Percentiles rank a stretch among this genome's conserved stretches.
Conservation (phyloP, 2,797 vertebrate genomes). For the Pseudochirops cupreus region DNA sequence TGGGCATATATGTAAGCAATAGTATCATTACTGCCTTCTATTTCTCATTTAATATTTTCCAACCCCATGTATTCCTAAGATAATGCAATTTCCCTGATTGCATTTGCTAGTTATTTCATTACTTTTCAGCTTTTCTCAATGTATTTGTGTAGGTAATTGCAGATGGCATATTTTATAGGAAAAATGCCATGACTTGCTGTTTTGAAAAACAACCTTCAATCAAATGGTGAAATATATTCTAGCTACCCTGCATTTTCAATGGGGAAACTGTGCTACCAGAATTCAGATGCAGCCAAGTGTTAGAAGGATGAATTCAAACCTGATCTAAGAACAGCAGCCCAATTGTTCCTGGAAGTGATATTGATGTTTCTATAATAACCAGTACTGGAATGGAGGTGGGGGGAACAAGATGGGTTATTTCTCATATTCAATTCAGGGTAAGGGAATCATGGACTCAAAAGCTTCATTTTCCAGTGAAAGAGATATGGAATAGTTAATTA, state of each 20-base stretch:
- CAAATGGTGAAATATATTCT: neutral
- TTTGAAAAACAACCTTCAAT: conserved; percentile 63
- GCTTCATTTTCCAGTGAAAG: too few relatives aligned
- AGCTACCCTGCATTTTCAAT: conserved; percentile 41
- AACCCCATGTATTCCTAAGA: conserved; percentile 46
- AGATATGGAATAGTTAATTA: neutral
- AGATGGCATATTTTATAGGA: conserved; percentile 46
- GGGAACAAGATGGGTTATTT: conserved; percentile 46
- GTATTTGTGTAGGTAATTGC: conserved; percentile 50
- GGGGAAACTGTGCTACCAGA: conserved; percentile 56
- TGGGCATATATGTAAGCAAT: conserved; percentile 28
- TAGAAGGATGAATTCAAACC: conserved; percentile 49
- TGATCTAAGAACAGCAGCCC: conserved; percentile 45
- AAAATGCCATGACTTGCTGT: conserved; percentile 3
- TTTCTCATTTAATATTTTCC: conserved; percentile 38
- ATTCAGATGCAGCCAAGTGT: conserved; percentile 45
- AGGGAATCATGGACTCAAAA: too few relatives aligned
- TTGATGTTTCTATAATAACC: conserved; percentile 45
- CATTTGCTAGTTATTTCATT: conserved; percentile 43
- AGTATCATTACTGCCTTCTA: neutral
- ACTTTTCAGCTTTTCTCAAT: conserved; percentile 24
- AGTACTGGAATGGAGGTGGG: conserved; percentile 38
- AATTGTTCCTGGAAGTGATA: conserved; percentile 60
- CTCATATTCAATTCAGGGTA: conserved; percentile 51
- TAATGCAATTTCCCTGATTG: conserved; percentile 54